Conservation (phyloP, 2,888 invertebrate genomes). For the Muscina levida region DNA sequence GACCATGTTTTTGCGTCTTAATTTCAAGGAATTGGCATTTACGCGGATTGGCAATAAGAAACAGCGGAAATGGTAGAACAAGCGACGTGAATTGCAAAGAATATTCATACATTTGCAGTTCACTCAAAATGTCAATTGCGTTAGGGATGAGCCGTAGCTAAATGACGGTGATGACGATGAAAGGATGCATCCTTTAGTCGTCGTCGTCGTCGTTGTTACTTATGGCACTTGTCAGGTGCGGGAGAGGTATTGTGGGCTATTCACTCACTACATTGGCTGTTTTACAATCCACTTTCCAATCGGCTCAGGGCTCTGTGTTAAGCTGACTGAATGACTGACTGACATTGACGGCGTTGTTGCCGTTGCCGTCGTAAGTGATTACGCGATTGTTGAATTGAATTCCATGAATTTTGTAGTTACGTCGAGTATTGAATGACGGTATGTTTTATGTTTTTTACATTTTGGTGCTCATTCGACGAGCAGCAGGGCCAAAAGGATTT, state of each 20-base stretch:
- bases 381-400: constrained; percentile 22
- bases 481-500: constrained; percentile 26
- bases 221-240: neutral
- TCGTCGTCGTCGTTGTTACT: too few relatives aligned
- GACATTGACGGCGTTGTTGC: too few relatives aligned
- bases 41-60: too few relatives aligned
- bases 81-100: too few relatives aligned
- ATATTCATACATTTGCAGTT: neutral
- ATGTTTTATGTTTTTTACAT: too few relatives aligned
- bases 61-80: too few relatives aligned
- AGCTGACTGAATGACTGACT: constrained; percentile 51
- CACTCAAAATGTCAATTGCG: constrained; percentile 5
- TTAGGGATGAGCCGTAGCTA: neutral
- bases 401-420: constrained; percentile 21
- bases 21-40: too few relatives aligned
- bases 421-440: constrained; percentile 9
- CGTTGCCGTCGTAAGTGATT: constrained; percentile 46
- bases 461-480: too few relatives aligned
- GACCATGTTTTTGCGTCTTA: too few relatives aligned
- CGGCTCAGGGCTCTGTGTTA: constrained; percentile 34
- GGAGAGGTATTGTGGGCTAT: constrained; percentile 1
- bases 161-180: constrained; percentile 19
- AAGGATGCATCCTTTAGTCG: neutral
- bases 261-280: neutral
- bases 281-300: neutral